phyloP scores from a whole-genome alignment of 2,797 vertebrate species.

The Lophotriccus pileatus region DNA sequence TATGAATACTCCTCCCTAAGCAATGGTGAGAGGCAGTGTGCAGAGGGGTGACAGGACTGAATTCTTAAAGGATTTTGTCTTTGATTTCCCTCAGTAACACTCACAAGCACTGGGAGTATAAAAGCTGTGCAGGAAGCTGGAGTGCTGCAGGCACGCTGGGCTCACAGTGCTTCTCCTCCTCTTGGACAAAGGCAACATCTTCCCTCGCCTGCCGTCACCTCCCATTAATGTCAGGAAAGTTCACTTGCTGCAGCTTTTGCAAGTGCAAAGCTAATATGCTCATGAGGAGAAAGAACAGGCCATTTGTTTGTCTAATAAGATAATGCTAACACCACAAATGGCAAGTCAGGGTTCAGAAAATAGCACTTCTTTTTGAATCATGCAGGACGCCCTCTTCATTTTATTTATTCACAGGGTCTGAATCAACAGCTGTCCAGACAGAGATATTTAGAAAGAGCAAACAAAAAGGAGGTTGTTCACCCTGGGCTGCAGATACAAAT shows the following conservation, averaged over 20 bases:
- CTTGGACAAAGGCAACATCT: background rate
- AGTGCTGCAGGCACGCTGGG: background rate
- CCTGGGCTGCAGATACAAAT: conserved; percentile 2
- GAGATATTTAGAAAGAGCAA: conserved; percentile 32
- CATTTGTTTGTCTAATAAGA: background rate
- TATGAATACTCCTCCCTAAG: background rate
- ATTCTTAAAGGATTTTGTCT: background rate
- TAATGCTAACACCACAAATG: background rate
- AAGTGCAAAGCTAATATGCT: background rate
- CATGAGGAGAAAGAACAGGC: background rate
- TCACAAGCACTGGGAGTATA: background rate
- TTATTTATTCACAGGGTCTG: background rate
- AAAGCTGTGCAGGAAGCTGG: background rate
- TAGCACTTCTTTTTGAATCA: background rate
- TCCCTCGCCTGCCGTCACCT: background rate
- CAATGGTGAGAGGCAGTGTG: background rate
- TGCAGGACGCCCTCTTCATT: background rate
- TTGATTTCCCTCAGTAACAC: background rate
- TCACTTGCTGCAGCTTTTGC: background rate
- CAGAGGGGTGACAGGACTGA: background rate
- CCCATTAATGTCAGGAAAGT: conserved; percentile 15
- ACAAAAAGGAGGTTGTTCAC: background rate
- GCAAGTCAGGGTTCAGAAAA: background rate
- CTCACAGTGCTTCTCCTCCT: background rate
- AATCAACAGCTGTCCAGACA: conserved; percentile 16